Conservation (phyloP, 2,888 invertebrate genomes). For the Amiota minor region DNA sequence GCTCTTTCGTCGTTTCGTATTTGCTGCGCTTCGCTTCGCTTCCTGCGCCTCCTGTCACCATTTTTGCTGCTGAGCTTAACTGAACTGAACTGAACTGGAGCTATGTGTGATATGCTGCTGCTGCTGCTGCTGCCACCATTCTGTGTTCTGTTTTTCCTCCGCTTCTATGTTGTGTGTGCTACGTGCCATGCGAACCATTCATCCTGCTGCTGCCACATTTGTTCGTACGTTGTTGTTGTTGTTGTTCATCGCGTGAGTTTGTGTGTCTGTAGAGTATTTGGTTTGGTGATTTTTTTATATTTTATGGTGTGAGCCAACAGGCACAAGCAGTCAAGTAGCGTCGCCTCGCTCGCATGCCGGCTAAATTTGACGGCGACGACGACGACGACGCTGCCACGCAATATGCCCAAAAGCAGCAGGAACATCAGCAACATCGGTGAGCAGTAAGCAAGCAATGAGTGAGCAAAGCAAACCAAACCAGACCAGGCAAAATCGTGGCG, state of each 20-base stretch:
- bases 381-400: conserved; percentile 40
- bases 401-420: conserved; percentile 49
- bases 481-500: neutral
- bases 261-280: conserved; percentile 16
- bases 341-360: conserved; percentile 45
- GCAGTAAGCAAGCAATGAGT: conserved; percentile 12
- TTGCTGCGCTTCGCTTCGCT: conserved; percentile 31
- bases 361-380: conserved; percentile 48
- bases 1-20: conserved; percentile 19
- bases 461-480: neutral
- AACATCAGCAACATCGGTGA: conserved; percentile 35
- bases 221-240: neutral
- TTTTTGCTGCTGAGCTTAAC: conserved; percentile 41
- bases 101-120: conserved; percentile 30
- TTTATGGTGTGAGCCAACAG: conserved; percentile 43
- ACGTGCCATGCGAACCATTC: conserved; percentile 26
- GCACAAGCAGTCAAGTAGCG: too few relatives aligned
- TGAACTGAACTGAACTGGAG: conserved; percentile 18
- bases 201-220: conserved; percentile 28
- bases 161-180: conserved; percentile 1
- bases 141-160: conserved; percentile 19
- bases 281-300: conserved; percentile 23
- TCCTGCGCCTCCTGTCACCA: conserved; percentile 41
- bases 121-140: conserved; percentile 35
- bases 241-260: neutral